Evolutionary conservation across 1,140 invertebrate species (phyloP).

Genomic region (Daktulosphaira vitifoliae): DNA sequence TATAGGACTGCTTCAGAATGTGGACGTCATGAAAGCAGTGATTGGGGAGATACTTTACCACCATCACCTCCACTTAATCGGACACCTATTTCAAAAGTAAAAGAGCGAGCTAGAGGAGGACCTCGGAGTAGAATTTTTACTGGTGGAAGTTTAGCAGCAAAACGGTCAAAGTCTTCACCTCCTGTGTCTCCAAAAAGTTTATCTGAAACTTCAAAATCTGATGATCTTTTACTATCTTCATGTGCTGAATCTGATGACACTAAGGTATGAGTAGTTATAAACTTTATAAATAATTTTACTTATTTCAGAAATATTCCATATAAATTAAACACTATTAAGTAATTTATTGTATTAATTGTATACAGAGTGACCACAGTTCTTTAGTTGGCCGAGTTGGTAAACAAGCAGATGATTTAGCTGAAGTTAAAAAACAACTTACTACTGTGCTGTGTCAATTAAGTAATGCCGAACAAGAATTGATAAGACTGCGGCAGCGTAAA

Average conservation of each 20-base stretch:
- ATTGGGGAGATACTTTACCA: conserved; percentile 51
- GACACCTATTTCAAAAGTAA: conserved; percentile 64
- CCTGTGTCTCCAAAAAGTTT: conserved; percentile 4
- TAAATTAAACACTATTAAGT: background rate
- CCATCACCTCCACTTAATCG: conserved; percentile 63
- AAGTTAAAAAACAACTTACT: conserved; percentile 51
- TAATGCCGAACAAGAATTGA: conserved; percentile 56
- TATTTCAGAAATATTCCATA: background rate
- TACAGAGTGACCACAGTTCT: conserved; percentile 28
- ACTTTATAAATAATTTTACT: background rate
- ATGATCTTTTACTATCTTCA: conserved; percentile 4
- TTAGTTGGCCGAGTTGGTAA: conserved; percentile 41
- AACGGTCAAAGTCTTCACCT: conserved; percentile 21
- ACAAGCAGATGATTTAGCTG: conserved; percentile 58
- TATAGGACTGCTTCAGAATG: conserved; percentile 73
- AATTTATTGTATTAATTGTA: background rate
- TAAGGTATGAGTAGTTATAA: background rate
- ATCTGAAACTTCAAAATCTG: conserved; percentile 17
- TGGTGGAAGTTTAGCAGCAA: conserved; percentile 3
- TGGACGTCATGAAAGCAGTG: conserved; percentile 45
- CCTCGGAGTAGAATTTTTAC: conserved; percentile 21
- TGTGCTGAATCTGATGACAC: conserved; percentile 28
- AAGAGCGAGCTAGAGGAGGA: conserved; percentile 55
- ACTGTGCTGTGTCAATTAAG: conserved; percentile 43
- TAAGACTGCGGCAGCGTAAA: conserved; percentile 59